Percentiles rank a stretch among this genome's conserved stretches.
These are phyloP conservation scores for Acestrorhynchus altus DNA, from an alignment of 2,797 vertebrate genomes.

Conservation along the genomic window DNA sequence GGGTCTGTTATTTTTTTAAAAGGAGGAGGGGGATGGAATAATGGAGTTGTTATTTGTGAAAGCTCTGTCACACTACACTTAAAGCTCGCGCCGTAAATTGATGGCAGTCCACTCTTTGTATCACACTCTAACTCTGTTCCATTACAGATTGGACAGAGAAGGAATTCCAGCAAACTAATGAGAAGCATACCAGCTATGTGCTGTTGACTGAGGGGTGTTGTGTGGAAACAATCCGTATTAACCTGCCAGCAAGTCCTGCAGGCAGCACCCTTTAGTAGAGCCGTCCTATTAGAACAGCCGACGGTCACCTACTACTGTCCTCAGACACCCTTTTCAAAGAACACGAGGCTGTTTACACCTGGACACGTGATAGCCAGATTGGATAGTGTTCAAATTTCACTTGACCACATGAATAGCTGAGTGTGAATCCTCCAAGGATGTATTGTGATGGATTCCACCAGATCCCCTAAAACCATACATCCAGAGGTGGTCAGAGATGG, in stretches of 20 bases:
- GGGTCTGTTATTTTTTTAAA: no score
- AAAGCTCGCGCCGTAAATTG: not conserved
- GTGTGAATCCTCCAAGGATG: no score
- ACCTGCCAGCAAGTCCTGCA: not conserved
- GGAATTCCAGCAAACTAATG: not conserved
- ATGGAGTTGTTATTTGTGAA: conserved; percentile 21
- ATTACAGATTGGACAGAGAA: conserved; percentile 8
- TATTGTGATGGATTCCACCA: no score
- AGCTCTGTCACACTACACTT: conserved; percentile 12
- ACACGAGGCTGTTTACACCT: not conserved
- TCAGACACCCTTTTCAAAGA: not conserved
- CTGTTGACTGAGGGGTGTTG: not conserved
- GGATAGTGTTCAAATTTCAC: no score
- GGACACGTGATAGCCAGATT: no score
- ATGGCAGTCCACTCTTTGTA: not conserved
- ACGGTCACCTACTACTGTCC: not conserved
- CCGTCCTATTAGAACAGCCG: no score
- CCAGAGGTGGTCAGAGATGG: no score
- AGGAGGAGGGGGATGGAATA: conserved; percentile 29
- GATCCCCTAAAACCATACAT: no score
- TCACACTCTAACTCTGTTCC: conserved; percentile 11
- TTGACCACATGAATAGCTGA: no score
- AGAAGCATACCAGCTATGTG: conserved; percentile 4
- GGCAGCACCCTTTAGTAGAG: not conserved
- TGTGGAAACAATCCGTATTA: not conserved